Base-by-base conservation (phyloP, 2,113 vertebrate genomes). In the Lepus timidus region DNA sequence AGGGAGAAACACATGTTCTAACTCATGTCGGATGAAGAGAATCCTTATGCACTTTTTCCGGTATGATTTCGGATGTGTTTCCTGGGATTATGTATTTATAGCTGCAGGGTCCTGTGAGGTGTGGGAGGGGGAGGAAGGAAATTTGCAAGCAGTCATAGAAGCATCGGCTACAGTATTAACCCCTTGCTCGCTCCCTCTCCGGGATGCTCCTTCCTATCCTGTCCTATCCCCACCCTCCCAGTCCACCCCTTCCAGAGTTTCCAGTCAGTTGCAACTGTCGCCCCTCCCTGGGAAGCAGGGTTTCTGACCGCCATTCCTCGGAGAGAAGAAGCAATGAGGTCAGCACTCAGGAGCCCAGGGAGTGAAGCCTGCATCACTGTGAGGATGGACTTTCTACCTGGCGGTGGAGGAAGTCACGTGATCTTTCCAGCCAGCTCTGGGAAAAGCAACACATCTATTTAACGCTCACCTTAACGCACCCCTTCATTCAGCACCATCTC, bases 381-480 rank as follows among this genome's bases (percentile, higher is more conserved):
- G 62, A 87, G 62, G 73, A 55, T 27, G 1, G 0, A 65, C 75
- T 4, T 33, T 27, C 67, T 33, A 70, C 76, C 84, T 90, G 85
- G 86, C 13, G 3, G 13, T n/a, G 23, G 33, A 96, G 71, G 71
- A 93, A 73, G 61, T 85, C 81, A 51, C 76, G 55, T 68, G 88
- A 74, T 95, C 68, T 92, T 84, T 90, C n/a, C 82, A 78, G 81
- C 6, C 55, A n/a, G 33, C 85, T 78, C 65, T n/a, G 75, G 80
- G 67, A 67, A 89, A 91, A 81, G 65, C 36, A 74, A 16, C 58
- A 22, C 70, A n/a, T 80, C 23, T 91, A 67, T 67, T 95, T 74
- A 94, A 33, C 55, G n/a, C 33, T 73, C 52, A 88, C 62, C 89
- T 90, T 0, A 88, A 81, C 20, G 67, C 58, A 70, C 61, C 49